phyloP scores from a whole-genome alignment of 2,113 vertebrate genomes.

The Cnemophilus loriae region DNA sequence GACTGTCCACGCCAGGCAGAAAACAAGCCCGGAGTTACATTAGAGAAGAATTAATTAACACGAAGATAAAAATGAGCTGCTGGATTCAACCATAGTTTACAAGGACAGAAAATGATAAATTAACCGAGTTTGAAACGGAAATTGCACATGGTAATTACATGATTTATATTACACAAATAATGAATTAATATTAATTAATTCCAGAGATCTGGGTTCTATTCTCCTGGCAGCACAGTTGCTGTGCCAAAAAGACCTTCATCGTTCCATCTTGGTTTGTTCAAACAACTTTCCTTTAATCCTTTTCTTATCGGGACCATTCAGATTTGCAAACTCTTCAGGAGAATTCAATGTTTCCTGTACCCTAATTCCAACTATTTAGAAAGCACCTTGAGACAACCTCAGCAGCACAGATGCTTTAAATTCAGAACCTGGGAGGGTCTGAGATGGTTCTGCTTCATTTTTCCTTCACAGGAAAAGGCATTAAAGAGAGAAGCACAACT shows the following conservation, averaged over 20 bases:
- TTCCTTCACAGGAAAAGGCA: not conserved
- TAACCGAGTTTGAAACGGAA: not conserved
- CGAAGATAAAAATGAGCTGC: not conserved
- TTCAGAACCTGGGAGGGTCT: not conserved
- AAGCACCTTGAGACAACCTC: not conserved
- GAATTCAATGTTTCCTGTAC: not conserved
- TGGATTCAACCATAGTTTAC: not conserved
- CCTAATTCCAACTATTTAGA: not conserved
- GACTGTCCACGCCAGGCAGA: rapidly evolving
- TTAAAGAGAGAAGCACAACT: not conserved
- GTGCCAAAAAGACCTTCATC: not conserved
- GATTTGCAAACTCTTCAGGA: not conserved
- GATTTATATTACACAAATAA: constrained; percentile 47
- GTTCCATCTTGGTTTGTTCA: not conserved
- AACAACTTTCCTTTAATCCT: not conserved
- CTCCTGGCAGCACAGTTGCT: not conserved
- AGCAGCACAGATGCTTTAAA: not conserved
- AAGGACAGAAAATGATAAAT: constrained; percentile 29
- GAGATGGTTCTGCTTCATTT: not conserved
- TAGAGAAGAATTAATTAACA: not conserved
- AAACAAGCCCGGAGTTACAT: not conserved
- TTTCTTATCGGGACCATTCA: not conserved
- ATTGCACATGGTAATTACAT: constrained; percentile 37
- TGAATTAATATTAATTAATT: constrained; percentile 50
- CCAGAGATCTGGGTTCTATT: not conserved